A percentile compares a stretch with the other conserved stretches of the same genome.
Conservation (phyloP, 2,888 invertebrate species). For the Phengaris alcon region DNA sequence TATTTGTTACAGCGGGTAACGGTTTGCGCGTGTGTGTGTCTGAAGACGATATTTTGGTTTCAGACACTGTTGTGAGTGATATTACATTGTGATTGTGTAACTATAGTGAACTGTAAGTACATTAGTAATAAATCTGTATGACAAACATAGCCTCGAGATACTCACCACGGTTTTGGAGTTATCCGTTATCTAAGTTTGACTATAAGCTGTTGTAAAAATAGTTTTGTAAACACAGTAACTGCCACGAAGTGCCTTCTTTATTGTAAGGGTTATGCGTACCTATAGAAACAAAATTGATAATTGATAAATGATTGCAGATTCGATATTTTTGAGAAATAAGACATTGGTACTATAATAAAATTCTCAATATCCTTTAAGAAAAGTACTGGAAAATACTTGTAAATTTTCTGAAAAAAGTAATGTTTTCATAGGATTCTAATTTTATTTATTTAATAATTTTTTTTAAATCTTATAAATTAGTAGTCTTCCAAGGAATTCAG, state of each 20-base stretch:
- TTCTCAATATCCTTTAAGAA: background rate
- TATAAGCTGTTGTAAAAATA: slow-evolving; percentile 66
- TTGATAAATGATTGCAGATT: background rate
- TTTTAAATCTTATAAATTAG: background rate
- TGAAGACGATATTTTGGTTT: slow-evolving; percentile 61
- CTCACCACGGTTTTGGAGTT: slow-evolving; percentile 50
- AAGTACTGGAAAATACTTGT: background rate
- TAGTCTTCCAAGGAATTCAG: slow-evolving; percentile 7
- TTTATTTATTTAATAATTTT: background rate
- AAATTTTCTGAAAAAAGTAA: background rate
- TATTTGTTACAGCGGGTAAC: slow-evolving; percentile 55
- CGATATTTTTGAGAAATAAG: background rate
- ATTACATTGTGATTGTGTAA: slow-evolving; percentile 77
- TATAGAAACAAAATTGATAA: slow-evolving; percentile 32
- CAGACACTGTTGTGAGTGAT: slow-evolving; percentile 73
- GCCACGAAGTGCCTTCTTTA: slow-evolving; percentile 77
- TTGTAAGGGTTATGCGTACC: slow-evolving; percentile 44
- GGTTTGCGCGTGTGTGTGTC: slow-evolving; percentile 56
- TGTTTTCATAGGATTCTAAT: background rate
- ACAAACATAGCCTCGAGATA: slow-evolving; percentile 44
- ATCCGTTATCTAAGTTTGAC: slow-evolving; percentile 47
- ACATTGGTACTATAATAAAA: no score
- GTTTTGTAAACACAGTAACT: slow-evolving; percentile 64
- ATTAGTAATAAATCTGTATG: slow-evolving; percentile 56
- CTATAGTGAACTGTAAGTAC: slow-evolving; percentile 70